phyloP scores from a whole-genome alignment of 2,888 invertebrate species.

The Drosophila kambysellisi region DNA sequence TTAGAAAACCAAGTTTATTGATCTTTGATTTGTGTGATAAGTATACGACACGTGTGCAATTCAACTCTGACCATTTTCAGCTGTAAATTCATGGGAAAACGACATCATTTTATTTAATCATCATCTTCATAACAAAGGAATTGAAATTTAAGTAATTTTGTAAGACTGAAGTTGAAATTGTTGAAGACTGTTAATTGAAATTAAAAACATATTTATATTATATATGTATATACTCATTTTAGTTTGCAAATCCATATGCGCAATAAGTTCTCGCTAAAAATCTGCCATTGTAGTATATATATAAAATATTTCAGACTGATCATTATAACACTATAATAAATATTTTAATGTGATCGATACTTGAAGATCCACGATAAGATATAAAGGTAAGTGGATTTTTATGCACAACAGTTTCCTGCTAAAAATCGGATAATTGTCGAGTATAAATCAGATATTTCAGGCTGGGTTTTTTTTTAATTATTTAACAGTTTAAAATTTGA shows the following conservation, averaged over 20 bases:
- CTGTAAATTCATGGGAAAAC: background rate
- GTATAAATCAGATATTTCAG: background rate
- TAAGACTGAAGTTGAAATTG: background rate
- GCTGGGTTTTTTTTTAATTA: too few species aligned
- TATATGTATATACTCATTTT: background rate
- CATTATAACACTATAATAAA: too few species aligned
- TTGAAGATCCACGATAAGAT: too few species aligned
- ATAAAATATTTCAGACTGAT: too few species aligned
- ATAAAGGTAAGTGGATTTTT: too few species aligned
- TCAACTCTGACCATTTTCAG: background rate
- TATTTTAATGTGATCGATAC: too few species aligned
- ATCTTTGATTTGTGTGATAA: background rate
- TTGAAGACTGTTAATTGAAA: background rate
- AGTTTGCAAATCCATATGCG: too few species aligned
- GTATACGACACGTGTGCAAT: conserved; percentile 2
- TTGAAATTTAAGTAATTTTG: background rate
- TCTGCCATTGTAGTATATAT: too few species aligned
- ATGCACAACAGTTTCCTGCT: background rate
- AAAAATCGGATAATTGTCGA: background rate
- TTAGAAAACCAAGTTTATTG: conserved; percentile 11
- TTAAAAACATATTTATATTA: background rate
- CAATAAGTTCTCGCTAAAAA: too few species aligned
- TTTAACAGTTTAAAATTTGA: background rate
- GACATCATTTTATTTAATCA: background rate
- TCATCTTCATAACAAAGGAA: background rate